phyloP scores from a whole-genome alignment of 2,113 vertebrate genomes.

The Aleadryas rufinucha region DNA sequence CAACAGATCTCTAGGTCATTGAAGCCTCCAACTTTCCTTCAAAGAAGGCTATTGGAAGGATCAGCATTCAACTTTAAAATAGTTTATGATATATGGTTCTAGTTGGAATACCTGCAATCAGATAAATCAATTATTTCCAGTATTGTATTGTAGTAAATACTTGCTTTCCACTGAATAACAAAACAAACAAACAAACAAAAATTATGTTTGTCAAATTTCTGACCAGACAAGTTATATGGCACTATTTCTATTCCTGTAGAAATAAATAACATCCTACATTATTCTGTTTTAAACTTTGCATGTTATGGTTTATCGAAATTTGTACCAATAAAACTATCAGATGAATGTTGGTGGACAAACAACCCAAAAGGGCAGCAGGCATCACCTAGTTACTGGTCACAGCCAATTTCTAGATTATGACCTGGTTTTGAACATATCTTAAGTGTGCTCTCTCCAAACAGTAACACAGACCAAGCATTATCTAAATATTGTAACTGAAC shows the following conservation, averaged over 20 bases:
- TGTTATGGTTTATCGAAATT: background rate
- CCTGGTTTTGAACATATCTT: background rate
- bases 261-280: background rate
- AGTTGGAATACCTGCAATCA: background rate
- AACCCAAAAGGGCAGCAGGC: background rate
- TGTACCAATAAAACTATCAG: background rate
- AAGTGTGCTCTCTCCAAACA: background rate
- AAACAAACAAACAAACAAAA: background rate
- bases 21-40: background rate
- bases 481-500: background rate
- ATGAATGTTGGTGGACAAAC: background rate
- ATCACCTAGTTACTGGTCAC: background rate
- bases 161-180: background rate
- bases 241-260: background rate
- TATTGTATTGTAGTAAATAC: background rate
- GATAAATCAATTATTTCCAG: background rate
- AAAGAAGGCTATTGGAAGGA: background rate
- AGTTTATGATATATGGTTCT: background rate
- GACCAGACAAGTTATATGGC: background rate
- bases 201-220: background rate
- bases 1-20: background rate
- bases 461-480: background rate
- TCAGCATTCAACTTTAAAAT: background rate
- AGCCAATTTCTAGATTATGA: background rate
- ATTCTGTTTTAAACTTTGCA: background rate